phyloP scores from a whole-genome alignment of 2,113 vertebrate species.

The Prunella himalayana region DNA sequence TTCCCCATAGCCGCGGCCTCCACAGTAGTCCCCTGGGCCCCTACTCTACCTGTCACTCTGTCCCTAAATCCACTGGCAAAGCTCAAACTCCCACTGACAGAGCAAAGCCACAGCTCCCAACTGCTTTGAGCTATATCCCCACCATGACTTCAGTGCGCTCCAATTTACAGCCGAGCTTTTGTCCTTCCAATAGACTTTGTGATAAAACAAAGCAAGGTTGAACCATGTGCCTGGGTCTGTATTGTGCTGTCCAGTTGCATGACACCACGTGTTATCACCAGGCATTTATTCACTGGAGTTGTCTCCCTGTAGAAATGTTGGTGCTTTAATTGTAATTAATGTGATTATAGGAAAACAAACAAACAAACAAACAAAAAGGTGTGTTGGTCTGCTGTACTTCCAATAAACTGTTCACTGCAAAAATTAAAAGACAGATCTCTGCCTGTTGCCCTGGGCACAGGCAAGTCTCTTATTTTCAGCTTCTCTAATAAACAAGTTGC shows the following conservation, averaged over 20 bases:
- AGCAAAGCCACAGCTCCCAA: not conserved
- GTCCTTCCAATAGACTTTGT: not conserved
- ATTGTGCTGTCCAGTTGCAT: not conserved
- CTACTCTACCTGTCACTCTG: not conserved
- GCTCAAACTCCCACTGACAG: not conserved
- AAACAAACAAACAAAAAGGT: not conserved
- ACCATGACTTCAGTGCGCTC: not conserved
- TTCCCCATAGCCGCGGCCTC: not conserved
- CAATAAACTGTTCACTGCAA: not conserved
- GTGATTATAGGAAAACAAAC: not conserved
- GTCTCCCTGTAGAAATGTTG: not conserved
- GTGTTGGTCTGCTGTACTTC: not conserved
- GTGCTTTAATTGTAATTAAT: not conserved
- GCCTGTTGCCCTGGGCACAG: not conserved
- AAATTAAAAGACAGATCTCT: not conserved
- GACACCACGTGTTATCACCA: not conserved
- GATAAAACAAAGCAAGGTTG: not conserved
- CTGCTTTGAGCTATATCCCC: not conserved
- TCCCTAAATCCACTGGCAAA: not conserved
- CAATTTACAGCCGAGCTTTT: not conserved
- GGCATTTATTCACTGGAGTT: not conserved
- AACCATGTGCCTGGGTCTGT: not conserved
- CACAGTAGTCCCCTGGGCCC: not conserved
- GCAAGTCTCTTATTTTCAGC: not conserved
- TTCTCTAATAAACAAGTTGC: not conserved